Percentiles rank a stretch among this genome's conserved stretches.
phyloP scores from a whole-genome alignment of 2,113 vertebrate species.

The Meles meles region DNA sequence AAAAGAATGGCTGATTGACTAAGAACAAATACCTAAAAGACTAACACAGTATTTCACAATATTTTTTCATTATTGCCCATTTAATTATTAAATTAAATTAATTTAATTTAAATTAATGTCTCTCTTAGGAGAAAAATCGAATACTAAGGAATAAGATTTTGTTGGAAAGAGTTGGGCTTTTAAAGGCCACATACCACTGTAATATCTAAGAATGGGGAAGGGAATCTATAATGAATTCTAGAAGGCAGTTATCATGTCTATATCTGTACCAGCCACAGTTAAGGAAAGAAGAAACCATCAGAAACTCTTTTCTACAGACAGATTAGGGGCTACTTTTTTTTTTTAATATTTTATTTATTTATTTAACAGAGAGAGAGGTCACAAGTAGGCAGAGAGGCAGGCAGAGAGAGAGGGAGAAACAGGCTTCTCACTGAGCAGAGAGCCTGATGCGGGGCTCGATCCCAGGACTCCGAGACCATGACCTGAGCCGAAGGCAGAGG shows the following conservation, averaged over 20 bases:
- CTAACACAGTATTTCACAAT: not conserved
- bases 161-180: not conserved
- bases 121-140: not conserved
- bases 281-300: not conserved
- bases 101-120: not conserved
- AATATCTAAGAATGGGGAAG: not conserved
- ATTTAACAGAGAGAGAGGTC: too few relatives aligned
- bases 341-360: too few relatives aligned
- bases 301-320: not conserved
- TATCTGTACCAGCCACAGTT: not conserved
- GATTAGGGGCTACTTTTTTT: not conserved
- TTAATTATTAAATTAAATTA: conserved; percentile 14
- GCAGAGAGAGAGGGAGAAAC: too few relatives aligned
- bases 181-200: not conserved
- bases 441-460: too few relatives aligned
- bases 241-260: not conserved
- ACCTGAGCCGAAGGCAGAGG: too few relatives aligned
- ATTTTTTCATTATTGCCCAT: not conserved
- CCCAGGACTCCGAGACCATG: too few relatives aligned
- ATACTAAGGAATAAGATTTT: not conserved
- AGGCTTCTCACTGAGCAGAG: too few relatives aligned
- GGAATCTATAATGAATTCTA: not conserved
- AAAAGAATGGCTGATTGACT: not conserved
- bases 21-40: not conserved
- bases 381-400: too few relatives aligned